These are phyloP conservation scores for Phoxinus phoxinus DNA, from an alignment of 2,113 vertebrate genomes.

Conservation along the genomic window DNA sequence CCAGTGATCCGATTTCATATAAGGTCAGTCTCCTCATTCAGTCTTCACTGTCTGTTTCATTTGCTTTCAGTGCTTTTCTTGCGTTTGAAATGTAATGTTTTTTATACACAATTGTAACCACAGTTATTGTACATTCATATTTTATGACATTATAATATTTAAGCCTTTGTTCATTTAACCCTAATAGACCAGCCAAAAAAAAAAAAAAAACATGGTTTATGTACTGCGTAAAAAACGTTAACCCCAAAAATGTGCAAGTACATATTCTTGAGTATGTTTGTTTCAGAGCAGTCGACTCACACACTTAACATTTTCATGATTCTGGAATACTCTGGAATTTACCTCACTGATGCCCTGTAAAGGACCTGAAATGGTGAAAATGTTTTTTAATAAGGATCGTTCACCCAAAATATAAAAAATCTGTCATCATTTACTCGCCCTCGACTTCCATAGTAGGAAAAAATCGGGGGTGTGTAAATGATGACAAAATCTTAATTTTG, in stretches of 20 bases:
- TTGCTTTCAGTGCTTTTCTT: neutral
- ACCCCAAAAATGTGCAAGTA: neutral
- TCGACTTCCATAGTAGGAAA: too few species aligned
- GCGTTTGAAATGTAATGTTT: neutral
- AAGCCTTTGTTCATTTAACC: neutral
- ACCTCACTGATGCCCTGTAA: too few species aligned
- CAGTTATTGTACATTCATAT: neutral
- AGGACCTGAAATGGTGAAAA: too few species aligned
- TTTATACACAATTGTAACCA: neutral
- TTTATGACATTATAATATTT: neutral
- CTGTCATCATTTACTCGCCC: too few species aligned
- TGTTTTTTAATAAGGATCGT: too few species aligned
- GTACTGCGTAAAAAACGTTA: neutral
- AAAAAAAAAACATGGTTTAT: neutral
- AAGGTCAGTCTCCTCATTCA: slow-evolving; percentile 68
- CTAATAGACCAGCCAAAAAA: neutral
- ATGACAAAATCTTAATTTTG: too few species aligned
- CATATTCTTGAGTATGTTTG: too few species aligned
- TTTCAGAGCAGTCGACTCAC: too few species aligned
- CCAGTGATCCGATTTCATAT: slow-evolving; percentile 20
- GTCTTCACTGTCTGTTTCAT: neutral
- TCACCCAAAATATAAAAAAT: too few species aligned
- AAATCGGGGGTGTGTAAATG: too few species aligned
- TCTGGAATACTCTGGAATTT: too few species aligned
- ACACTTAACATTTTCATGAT: too few species aligned